These are phyloP conservation scores for Hololepta plana DNA, from an alignment of 2,888 invertebrate genomes.

Conservation along the genomic window DNA sequence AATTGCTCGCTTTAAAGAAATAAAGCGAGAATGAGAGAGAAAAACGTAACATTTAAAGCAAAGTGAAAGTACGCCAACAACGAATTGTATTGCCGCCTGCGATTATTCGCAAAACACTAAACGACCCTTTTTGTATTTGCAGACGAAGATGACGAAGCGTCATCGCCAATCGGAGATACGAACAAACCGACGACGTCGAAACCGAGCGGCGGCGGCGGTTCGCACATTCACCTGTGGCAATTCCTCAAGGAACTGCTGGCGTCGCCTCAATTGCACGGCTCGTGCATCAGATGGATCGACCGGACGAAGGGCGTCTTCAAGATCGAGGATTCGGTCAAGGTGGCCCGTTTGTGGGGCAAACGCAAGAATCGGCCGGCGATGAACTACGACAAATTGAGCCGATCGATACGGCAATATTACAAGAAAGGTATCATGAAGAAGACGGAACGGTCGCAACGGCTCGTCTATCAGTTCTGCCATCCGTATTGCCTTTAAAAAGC, in stretches of 20 bases:
- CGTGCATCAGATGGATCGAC: slow-evolving; percentile 95
- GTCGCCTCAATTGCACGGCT: slow-evolving; percentile 74
- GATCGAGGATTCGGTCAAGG: slow-evolving; percentile 94
- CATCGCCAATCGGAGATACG: slow-evolving; percentile 13
- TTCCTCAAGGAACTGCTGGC: slow-evolving; percentile 90
- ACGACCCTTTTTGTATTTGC: no score
- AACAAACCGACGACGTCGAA: slow-evolving; percentile 17
- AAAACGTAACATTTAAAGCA: no score
- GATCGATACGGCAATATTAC: slow-evolving; percentile 96
- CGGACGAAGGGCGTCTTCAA: slow-evolving; percentile 91
- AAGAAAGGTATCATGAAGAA: slow-evolving; percentile 99
- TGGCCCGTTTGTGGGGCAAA: slow-evolving; percentile 95
- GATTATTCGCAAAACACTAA: no score
- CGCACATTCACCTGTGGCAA: slow-evolving; percentile 97
- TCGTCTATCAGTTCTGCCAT: slow-evolving; percentile 97
- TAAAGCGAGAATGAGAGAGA: no score
- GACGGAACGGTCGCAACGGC: slow-evolving; percentile 90
- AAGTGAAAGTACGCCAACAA: no score
- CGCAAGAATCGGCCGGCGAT: slow-evolving; percentile 96
- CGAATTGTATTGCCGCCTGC: no score
- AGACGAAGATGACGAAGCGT: slow-evolving; percentile 31
- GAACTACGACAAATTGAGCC: slow-evolving; percentile 98
- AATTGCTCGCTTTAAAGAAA: no score
- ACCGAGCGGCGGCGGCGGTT: slow-evolving; percentile 32
- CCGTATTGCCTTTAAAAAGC: slow-evolving; percentile 67